Evolutionary conservation across 2,888 invertebrate genomes (phyloP).

Genomic region (Oscheius sp.): DNA sequence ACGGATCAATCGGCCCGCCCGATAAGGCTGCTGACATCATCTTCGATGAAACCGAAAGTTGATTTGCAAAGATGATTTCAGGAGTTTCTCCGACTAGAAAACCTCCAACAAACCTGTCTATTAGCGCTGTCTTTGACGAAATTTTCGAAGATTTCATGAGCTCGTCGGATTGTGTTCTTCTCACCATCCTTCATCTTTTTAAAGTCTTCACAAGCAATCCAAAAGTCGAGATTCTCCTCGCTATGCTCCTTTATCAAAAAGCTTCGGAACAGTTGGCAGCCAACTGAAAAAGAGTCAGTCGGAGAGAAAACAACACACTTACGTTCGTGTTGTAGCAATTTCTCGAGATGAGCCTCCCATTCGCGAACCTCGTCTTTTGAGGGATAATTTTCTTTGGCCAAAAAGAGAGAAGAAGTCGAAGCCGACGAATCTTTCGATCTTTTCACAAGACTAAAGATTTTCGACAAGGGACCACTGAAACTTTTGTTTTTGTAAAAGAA

Average conservation of each 20-base stretch:
- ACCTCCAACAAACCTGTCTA: constrained; percentile 52
- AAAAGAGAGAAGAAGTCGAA: constrained; percentile 54
- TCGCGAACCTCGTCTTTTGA: constrained; percentile 60
- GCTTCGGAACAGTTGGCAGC: constrained; percentile 61
- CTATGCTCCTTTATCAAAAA: constrained; percentile 63
- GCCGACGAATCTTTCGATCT: constrained; percentile 60
- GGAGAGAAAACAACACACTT: constrained; percentile 32
- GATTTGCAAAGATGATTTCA: background rate
- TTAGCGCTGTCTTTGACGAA: constrained; percentile 59
- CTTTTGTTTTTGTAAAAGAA: background rate
- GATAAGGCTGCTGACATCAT: background rate
- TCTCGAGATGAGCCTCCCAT: constrained; percentile 63
- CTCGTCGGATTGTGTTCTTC: constrained; percentile 56
- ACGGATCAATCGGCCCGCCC: background rate
- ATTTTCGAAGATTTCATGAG: constrained; percentile 59
- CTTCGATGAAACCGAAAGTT: background rate
- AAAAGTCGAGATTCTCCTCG: constrained; percentile 67
- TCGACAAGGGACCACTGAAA: constrained; percentile 63
- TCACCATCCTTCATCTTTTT: constrained; percentile 66
- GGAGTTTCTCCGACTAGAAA: background rate
- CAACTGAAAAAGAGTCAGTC: constrained; percentile 51
- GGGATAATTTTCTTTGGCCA: constrained; percentile 32
- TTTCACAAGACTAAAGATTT: constrained; percentile 59
- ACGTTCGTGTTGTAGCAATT: constrained; percentile 64
- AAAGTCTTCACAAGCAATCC: constrained; percentile 65